Evolutionary conservation across 2,888 invertebrate species (phyloP), one percentile per base, ranked within the genome.

Genomic region (Spisula subtruncata): DNA sequence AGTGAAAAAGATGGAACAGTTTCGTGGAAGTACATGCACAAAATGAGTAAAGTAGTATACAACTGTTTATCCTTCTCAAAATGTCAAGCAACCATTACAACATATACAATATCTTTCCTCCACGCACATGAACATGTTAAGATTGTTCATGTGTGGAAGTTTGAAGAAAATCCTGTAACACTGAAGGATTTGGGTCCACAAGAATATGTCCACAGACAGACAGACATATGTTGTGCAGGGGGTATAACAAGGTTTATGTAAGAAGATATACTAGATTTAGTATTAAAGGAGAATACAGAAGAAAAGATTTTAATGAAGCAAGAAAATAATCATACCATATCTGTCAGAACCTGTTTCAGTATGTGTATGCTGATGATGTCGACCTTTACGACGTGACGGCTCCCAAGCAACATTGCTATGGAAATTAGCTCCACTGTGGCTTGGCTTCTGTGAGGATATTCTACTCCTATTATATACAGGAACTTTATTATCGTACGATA

Each of bases 381-480:
- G 75, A 18, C n/a, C 20, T 32, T 35, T 75, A 32, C 32, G 14
- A 6, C 12, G 29, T 35, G 16, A 18, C 25, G 87, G 87, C 51
- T 87, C 75, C 87, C 87, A 87, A 29, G 82, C 29, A 29, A 87
- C 35, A n/a, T 83, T 83, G 41, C 54, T 80, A 41, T 83, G 83
- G 41, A 32, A 35, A 0, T 35, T 80, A 54, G 71, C 41, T 29
- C 46, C 83, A 25, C 8, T 41, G 0, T 56, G 20, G 54, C 20
- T 12, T 6, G 56, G 0, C 32, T 79, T 20, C 25, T 83, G 48
- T 2, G 25, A 41, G 46, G 82, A 35, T 75, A 32, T 41, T 29
- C 83, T 54, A 20, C 48, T 79, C 79, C 88, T 81, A 10, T 75
- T 54, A 35, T 82, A 89, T 32, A 89, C 85, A 75, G 88, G 82